These are phyloP conservation scores for Propithecus deckenii DNA, from an alignment of 2,797 vertebrate genomes.

Conservation along the genomic window DNA sequence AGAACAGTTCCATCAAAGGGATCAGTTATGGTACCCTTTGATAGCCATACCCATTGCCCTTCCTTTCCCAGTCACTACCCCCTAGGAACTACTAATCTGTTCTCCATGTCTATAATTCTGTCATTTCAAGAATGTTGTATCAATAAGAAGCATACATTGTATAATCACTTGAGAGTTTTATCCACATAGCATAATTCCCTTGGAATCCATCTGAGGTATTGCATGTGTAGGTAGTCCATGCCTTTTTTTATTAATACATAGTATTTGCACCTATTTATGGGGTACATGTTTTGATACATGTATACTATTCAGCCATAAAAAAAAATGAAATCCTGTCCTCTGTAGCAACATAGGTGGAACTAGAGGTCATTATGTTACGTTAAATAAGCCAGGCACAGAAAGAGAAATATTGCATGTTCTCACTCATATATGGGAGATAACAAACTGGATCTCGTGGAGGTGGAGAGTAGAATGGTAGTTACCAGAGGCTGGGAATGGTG, in stretches of 20 bases:
- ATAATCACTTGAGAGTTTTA: neutral
- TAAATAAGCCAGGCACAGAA: neutral
- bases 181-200: neutral
- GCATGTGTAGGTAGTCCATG: neutral
- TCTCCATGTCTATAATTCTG: neutral
- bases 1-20: neutral
- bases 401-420: neutral
- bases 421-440: neutral
- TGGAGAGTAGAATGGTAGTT: neutral
- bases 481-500: neutral
- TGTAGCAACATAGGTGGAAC: neutral
- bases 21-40: neutral
- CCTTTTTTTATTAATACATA: neutral
- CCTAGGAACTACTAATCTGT: neutral
- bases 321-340: neutral
- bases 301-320: neutral
- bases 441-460: neutral
- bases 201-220: neutral
- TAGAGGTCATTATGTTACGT: neutral
- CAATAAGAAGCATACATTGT: neutral
- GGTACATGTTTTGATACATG: neutral
- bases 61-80: neutral
- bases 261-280: neutral
- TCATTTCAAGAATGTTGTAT: neutral
- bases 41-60: neutral